Evolutionary conservation across 2,113 vertebrate species (phyloP).

Genomic region (Poeciliopsis retropinna): DNA sequence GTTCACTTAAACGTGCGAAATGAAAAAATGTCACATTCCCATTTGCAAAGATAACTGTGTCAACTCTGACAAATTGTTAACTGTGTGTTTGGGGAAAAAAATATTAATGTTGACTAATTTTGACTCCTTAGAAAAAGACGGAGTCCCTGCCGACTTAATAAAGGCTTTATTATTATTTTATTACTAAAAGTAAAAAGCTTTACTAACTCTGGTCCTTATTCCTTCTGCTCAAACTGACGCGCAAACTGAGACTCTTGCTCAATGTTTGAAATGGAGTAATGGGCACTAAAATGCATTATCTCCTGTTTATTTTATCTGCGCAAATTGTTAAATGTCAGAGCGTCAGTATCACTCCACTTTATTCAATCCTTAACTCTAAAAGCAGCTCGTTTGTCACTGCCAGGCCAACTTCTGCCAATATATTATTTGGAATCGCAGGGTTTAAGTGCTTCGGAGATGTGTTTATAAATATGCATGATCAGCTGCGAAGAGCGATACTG

Average conservation of each 20-base stretch:
- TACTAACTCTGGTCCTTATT: neutral
- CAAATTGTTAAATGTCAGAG: neutral
- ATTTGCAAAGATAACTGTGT: neutral
- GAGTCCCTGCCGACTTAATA: too few species aligned
- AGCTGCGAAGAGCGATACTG: slow-evolving; percentile 30
- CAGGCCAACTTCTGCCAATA: neutral
- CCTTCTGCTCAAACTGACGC: neutral
- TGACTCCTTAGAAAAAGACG: neutral
- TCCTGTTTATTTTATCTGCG: neutral
- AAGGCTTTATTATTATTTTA: too few species aligned
- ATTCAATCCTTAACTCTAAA: slow-evolving; percentile 25
- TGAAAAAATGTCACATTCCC: neutral
- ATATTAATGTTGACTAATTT: neutral
- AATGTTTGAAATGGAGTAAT: slow-evolving; percentile 9
- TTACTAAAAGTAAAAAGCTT: too few species aligned
- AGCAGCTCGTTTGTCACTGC: neutral
- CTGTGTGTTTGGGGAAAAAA: neutral
- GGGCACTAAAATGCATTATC: neutral
- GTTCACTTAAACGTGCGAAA: neutral
- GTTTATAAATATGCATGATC: slow-evolving; percentile 16
- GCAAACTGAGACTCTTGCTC: neutral
- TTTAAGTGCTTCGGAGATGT: neutral
- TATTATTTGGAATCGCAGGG: slow-evolving; percentile 4
- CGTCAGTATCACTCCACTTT: neutral
- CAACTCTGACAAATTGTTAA: neutral